Percentiles rank a stretch among this genome's conserved stretches.
Conservation (phyloP, 2,797 vertebrate genomes). For the Gobionotothen gibberifrons region DNA sequence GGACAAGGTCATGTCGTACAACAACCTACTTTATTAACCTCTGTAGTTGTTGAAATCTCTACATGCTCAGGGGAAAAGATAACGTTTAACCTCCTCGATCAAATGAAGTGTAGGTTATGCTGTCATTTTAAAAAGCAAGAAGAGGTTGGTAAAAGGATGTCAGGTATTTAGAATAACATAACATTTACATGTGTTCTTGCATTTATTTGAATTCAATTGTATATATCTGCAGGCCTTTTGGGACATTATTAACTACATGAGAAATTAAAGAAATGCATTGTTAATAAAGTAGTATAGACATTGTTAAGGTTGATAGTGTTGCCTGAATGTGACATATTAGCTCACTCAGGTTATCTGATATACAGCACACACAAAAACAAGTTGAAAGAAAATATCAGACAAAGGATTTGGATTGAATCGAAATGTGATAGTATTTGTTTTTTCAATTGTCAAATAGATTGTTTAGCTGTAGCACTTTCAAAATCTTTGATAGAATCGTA, state of each 20-base stretch:
- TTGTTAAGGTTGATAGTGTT: not conserved
- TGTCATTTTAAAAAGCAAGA: not conserved
- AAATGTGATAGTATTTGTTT: not conserved
- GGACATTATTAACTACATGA: not conserved
- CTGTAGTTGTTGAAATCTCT: not conserved
- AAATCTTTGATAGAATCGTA: not conserved
- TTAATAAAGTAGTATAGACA: not conserved
- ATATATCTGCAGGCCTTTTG: not conserved
- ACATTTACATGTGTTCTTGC: too few species aligned
- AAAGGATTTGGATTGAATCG: not conserved
- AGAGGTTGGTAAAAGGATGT: not conserved
- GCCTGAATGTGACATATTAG: not conserved
- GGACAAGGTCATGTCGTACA: constrained; percentile 32
- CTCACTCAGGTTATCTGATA: not conserved
- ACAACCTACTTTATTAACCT: constrained; percentile 15
- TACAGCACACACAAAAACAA: not conserved
- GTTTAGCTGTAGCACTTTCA: not conserved
- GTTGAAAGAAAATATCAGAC: not conserved
- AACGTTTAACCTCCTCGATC: not conserved
- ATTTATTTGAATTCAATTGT: not conserved
- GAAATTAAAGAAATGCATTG: not conserved
- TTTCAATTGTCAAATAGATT: not conserved
- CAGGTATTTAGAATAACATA: too few species aligned
- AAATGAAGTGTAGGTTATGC: not conserved
- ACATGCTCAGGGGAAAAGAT: constrained; percentile 1